These are phyloP conservation scores for Pyrgilauda ruficollis DNA, from an alignment of 2,113 vertebrate genomes.

Conservation along the genomic window DNA sequence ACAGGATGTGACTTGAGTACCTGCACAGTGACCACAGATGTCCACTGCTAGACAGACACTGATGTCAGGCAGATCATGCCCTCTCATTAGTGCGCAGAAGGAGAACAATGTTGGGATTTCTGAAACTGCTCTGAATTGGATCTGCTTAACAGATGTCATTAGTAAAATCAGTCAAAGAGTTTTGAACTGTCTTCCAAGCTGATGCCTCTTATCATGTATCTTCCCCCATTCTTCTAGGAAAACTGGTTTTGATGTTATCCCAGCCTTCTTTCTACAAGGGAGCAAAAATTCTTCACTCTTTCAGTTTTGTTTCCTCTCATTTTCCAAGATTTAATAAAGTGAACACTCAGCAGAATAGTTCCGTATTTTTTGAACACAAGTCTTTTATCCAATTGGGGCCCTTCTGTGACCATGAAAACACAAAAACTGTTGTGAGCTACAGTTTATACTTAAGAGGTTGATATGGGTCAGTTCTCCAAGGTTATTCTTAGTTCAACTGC, in stretches of 20 bases:
- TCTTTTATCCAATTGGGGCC: neutral
- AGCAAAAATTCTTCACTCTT: neutral
- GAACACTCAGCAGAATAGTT: neutral
- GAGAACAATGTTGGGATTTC: neutral
- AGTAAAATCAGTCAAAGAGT: neutral
- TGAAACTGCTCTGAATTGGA: neutral
- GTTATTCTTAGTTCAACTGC: constrained; percentile 63
- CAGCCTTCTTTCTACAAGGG: neutral
- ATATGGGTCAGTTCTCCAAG: constrained; percentile 45
- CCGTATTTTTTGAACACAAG: too few relatives aligned
- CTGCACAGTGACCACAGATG: neutral
- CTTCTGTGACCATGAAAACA: neutral
- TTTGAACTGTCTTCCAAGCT: neutral
- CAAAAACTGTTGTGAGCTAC: constrained; percentile 10
- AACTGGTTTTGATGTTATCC: neutral
- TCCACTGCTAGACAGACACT: neutral
- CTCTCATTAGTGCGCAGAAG: neutral
- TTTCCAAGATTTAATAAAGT: constrained; percentile 18
- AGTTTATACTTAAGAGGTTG: constrained; percentile 48
- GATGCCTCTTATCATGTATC: neutral
- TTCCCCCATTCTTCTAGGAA: neutral
- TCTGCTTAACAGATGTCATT: neutral
- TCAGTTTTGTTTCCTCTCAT: neutral
- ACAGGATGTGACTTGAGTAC: neutral
- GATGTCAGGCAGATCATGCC: neutral